These are phyloP conservation scores for Philopedon plagiatum DNA, from an alignment of 2,888 invertebrate species.

Conservation along the genomic window DNA sequence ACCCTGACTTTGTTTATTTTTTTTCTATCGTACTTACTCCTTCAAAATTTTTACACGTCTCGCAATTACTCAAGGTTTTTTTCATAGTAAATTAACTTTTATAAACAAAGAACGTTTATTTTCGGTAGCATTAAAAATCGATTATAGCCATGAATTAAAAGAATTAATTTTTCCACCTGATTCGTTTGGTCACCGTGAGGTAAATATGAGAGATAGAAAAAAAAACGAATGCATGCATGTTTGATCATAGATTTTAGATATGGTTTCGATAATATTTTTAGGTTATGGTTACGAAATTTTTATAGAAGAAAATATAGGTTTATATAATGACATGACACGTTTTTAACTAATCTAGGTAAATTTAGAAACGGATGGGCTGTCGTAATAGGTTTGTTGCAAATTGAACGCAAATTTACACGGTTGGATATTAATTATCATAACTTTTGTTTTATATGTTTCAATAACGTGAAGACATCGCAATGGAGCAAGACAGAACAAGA, in stretches of 20 bases:
- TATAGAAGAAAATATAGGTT: slow-evolving; percentile 37
- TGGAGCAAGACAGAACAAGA: no score
- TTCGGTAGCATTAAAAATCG: slow-evolving; percentile 37
- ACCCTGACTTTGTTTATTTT: no score
- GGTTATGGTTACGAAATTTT: slow-evolving; percentile 37
- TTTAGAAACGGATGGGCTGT: slow-evolving; percentile 33
- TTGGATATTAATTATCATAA: background rate
- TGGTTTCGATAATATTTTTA: slow-evolving; percentile 37
- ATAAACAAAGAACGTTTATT: slow-evolving; percentile 38
- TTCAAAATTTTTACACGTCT: background rate
- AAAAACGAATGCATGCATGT: slow-evolving; percentile 32
- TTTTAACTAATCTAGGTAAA: slow-evolving; percentile 38
- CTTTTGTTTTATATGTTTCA: background rate
- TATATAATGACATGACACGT: slow-evolving; percentile 32
- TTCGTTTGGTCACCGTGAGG: slow-evolving; percentile 27
- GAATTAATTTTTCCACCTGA: slow-evolving; percentile 35
- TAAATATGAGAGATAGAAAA: slow-evolving; percentile 22
- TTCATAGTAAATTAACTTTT: slow-evolving; percentile 25
- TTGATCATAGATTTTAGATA: slow-evolving; percentile 34
- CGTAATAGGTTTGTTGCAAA: slow-evolving; percentile 19
- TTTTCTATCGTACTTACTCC: no score
- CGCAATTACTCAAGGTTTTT: slow-evolving; percentile 21
- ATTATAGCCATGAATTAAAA: slow-evolving; percentile 37
- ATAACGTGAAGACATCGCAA: background rate
- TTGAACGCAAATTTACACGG: background rate